Evolutionary conservation across 2,888 invertebrate species (phyloP).

Genomic region (Amphimallon solstitiale): DNA sequence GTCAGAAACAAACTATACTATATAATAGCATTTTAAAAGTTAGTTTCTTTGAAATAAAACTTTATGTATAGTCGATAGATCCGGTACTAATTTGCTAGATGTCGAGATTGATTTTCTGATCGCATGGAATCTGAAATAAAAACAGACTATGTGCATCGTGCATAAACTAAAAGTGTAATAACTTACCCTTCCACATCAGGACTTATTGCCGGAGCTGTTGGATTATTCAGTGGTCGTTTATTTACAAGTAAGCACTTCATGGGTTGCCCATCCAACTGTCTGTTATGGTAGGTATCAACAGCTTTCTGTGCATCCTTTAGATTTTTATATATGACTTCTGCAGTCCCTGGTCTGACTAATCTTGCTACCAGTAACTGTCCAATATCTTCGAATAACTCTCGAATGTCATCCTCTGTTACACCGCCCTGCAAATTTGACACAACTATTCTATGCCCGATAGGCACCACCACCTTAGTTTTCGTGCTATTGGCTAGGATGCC

Average conservation of each 20-base stretch:
- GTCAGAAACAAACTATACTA: constrained; percentile 4
- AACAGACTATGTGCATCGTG: constrained; percentile 17
- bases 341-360: constrained; percentile 86
- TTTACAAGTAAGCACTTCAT: constrained; percentile 91
- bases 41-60: constrained; percentile 68
- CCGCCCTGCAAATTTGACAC: constrained; percentile 89
- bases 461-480: constrained; percentile 63
- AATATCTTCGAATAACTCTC: constrained; percentile 93
- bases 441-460: constrained; percentile 83
- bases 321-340: constrained; percentile 90
- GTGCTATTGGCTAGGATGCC: constrained; percentile 58
- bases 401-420: constrained; percentile 91
- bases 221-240: constrained; percentile 73
- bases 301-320: constrained; percentile 89
- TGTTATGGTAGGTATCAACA: constrained; percentile 91
- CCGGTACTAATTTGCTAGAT: constrained; percentile 67
- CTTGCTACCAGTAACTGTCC: constrained; percentile 87
- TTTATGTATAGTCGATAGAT: constrained; percentile 77
- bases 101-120: constrained; percentile 46
- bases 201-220: constrained; percentile 64
- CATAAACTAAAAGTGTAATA: neutral
- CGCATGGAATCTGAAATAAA: constrained; percentile 44
- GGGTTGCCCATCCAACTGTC: constrained; percentile 92
- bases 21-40: neutral
- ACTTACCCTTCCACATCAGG: constrained; percentile 51